Evolutionary conservation across 2,888 invertebrate genomes (phyloP).

Genomic region (Gandaritis pyraliata): DNA sequence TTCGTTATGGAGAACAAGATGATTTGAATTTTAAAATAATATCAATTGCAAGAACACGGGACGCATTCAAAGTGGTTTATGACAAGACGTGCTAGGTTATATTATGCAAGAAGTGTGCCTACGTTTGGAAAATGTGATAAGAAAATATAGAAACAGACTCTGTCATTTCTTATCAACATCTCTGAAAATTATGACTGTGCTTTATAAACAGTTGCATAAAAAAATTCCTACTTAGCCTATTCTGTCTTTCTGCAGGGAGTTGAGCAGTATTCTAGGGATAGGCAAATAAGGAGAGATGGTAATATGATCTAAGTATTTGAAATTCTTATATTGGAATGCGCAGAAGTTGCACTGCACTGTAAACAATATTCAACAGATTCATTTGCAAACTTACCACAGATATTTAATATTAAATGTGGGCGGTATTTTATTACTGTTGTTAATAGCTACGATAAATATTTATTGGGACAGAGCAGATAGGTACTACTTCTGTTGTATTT

Average conservation of each 20-base stretch:
- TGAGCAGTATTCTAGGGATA: no score
- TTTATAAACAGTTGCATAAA: no score
- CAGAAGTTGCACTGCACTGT: slow-evolving; percentile 38
- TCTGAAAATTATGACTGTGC: no score
- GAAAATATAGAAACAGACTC: no score
- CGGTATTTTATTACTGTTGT: slow-evolving; percentile 25
- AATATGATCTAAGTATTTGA: slow-evolving; percentile 24
- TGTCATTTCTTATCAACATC: no score
- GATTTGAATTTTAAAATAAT: slow-evolving; percentile 39
- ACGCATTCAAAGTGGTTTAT: slow-evolving; percentile 26
- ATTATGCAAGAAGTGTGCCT: background rate
- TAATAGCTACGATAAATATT: slow-evolving; percentile 24
- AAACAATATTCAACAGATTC: slow-evolving; percentile 23
- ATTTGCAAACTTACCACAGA: slow-evolving; percentile 14
- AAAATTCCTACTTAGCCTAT: no score
- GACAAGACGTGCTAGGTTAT: slow-evolving; percentile 7
- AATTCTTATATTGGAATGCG: slow-evolving; percentile 42
- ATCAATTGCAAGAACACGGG: slow-evolving; percentile 29
- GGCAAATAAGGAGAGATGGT: background rate
- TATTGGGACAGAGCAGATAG: slow-evolving; percentile 21
- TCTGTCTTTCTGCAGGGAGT: no score
- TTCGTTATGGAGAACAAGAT: slow-evolving; percentile 34
- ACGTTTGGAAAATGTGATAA: no score
- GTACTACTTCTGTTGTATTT: slow-evolving; percentile 12
- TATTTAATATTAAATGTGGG: slow-evolving; percentile 17